These are phyloP conservation scores for Caranx ignobilis DNA, from an alignment of 2,113 vertebrate genomes.

Conservation along the genomic window DNA sequence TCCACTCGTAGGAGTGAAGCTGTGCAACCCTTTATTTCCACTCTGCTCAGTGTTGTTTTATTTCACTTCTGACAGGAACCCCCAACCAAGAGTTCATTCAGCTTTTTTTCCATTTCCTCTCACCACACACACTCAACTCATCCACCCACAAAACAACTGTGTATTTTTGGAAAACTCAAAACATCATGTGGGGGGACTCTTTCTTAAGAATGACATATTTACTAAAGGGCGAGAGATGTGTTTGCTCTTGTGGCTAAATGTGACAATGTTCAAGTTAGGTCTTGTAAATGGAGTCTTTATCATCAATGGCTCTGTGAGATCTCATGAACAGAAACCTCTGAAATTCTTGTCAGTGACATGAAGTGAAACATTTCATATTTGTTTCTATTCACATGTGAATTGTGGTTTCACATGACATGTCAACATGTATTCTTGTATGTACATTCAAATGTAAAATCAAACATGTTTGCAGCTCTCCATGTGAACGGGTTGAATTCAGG, in stretches of 20 bases:
- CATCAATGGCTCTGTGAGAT: background rate
- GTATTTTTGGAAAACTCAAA: slow-evolving; percentile 48
- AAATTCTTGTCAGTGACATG: no score
- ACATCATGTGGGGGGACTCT: slow-evolving; percentile 11
- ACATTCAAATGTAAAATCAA: no score
- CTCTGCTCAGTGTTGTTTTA: background rate
- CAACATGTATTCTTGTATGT: no score
- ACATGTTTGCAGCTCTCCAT: no score
- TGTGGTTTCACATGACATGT: no score
- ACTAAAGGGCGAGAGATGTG: background rate
- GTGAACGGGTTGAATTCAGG: no score
- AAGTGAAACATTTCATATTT: no score
- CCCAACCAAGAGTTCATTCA: background rate
- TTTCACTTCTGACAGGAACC: slow-evolving; percentile 17
- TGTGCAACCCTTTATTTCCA: slow-evolving; percentile 59
- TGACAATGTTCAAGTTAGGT: no score
- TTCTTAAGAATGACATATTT: background rate
- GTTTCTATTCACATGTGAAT: no score
- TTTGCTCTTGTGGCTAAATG: background rate
- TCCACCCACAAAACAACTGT: slow-evolving; percentile 15
- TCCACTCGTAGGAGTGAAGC: slow-evolving; percentile 34
- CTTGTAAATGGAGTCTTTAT: background rate
- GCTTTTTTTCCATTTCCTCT: slow-evolving; percentile 37
- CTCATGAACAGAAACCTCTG: background rate
- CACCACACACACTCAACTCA: background rate